phyloP scores from a whole-genome alignment of 2,797 vertebrate genomes.

The Intellagama lesueurii region DNA sequence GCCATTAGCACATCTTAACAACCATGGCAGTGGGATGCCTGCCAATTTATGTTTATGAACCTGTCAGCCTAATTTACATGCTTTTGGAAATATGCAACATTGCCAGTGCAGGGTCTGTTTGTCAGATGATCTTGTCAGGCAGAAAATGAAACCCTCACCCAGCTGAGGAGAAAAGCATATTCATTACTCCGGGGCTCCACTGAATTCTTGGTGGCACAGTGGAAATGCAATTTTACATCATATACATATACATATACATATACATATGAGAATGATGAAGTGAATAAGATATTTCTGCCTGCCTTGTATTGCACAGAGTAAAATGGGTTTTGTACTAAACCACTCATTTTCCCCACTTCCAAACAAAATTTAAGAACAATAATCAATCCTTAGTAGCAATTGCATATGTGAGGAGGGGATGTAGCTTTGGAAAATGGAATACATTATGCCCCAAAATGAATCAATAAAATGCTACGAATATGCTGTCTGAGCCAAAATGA shows the following conservation, averaged over 20 bases:
- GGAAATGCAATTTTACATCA: slow-evolving; percentile 79
- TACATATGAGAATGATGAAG: slow-evolving; percentile 33
- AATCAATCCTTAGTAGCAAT: slow-evolving; percentile 43
- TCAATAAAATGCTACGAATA: slow-evolving; percentile 56
- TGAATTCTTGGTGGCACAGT: slow-evolving; percentile 78
- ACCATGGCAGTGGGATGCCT: slow-evolving; percentile 80
- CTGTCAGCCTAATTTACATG: slow-evolving; percentile 85
- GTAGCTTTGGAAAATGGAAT: slow-evolving; percentile 65
- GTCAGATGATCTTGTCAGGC: slow-evolving; percentile 82
- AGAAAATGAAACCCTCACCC: slow-evolving; percentile 79
- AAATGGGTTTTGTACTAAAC: slow-evolving; percentile 69
- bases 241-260: slow-evolving; percentile 70
- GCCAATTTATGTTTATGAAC: slow-evolving; percentile 85
- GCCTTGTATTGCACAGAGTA: slow-evolving; percentile 61
- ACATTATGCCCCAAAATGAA: background rate
- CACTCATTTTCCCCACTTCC: slow-evolving; percentile 62
- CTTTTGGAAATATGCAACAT: slow-evolving; percentile 82
- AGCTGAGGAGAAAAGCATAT: slow-evolving; percentile 77
- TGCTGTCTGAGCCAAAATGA: slow-evolving; percentile 51
- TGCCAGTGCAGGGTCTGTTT: slow-evolving; percentile 77
- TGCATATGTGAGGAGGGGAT: slow-evolving; percentile 63
- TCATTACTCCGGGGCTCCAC: slow-evolving; percentile 77
- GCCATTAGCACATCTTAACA: slow-evolving; percentile 82
- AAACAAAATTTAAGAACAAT: slow-evolving; percentile 61
- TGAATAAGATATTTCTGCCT: slow-evolving; percentile 69